phyloP scores from a whole-genome alignment of 2,113 vertebrate genomes.

The Heterocephalus glaber region DNA sequence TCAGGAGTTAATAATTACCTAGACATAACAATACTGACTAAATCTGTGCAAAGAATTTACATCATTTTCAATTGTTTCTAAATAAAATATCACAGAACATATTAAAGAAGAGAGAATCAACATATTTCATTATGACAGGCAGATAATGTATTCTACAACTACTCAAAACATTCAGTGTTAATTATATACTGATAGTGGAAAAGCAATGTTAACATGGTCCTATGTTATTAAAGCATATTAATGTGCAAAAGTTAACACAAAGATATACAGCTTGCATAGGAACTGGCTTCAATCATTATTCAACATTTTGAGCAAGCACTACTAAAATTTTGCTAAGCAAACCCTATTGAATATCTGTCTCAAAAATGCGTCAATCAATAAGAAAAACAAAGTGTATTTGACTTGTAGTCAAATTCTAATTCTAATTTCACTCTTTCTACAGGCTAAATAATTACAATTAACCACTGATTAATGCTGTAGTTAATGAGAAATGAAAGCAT shows the following conservation, averaged over 20 bases:
- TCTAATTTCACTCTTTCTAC: slow-evolving; percentile 84
- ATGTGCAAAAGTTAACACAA: slow-evolving; percentile 75
- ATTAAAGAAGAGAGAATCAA: neutral
- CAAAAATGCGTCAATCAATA: slow-evolving; percentile 86
- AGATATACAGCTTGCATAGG: slow-evolving; percentile 64
- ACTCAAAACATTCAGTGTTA: slow-evolving; percentile 17
- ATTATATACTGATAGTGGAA: slow-evolving; percentile 66
- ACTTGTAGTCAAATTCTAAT: slow-evolving; percentile 85
- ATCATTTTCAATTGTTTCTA: slow-evolving; percentile 47
- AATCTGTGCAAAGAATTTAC: slow-evolving; percentile 2
- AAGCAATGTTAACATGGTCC: slow-evolving; percentile 64
- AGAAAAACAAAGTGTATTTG: slow-evolving; percentile 85
- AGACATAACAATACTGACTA: neutral
- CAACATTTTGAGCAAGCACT: slow-evolving; percentile 73
- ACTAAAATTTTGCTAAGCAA: slow-evolving; percentile 79
- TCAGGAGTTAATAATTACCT: slow-evolving; percentile 29
- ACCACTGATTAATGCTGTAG: slow-evolving; percentile 85
- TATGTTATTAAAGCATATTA: slow-evolving; percentile 74
- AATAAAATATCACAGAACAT: neutral
- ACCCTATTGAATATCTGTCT: slow-evolving; percentile 86
- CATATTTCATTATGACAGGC: slow-evolving; percentile 34
- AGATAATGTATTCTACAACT: slow-evolving; percentile 1
- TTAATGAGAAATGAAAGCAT: slow-evolving; percentile 81
- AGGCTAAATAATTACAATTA: slow-evolving; percentile 87
- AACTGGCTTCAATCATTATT: slow-evolving; percentile 81